Conservation (phyloP, 2,113 vertebrate genomes). For the Neolamprologus sp. region DNA sequence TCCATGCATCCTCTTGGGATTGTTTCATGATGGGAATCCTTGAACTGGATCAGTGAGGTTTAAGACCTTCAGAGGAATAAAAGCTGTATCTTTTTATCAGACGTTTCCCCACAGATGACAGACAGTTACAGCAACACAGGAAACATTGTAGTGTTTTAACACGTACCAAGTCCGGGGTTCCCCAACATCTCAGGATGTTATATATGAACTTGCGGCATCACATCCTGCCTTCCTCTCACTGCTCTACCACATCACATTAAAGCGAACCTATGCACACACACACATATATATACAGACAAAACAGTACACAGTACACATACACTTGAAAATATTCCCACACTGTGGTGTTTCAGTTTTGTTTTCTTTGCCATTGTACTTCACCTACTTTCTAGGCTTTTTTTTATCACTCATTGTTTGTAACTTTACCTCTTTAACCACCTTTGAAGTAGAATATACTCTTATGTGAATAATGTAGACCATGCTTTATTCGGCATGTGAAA, state of each 20-base stretch:
- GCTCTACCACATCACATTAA: slow-evolving; percentile 23
- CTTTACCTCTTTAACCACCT: background rate
- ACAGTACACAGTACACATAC: background rate
- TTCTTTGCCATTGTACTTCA: slow-evolving; percentile 24
- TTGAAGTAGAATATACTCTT: background rate
- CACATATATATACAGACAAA: background rate
- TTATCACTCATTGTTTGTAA: background rate
- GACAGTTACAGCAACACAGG: slow-evolving; percentile 3
- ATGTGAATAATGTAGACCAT: background rate
- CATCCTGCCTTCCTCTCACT: slow-evolving; percentile 58
- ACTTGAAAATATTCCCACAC: slow-evolving; percentile 13
- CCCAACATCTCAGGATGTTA: slow-evolving; percentile 42
- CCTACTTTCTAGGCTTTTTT: slow-evolving; percentile 46
- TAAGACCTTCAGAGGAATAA: background rate
- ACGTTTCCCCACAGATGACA: background rate
- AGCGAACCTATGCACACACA: background rate
- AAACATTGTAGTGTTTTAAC: background rate
- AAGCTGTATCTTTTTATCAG: background rate
- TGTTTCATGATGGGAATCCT: background rate
- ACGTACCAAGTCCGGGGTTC: slow-evolving; percentile 35
- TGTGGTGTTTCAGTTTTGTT: slow-evolving; percentile 49
- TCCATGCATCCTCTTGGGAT: background rate
- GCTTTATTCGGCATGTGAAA: background rate
- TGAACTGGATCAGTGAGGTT: background rate
- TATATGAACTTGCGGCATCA: slow-evolving; percentile 17